A percentile compares a stretch with the other conserved stretches of the same genome.
These are phyloP conservation scores for Gorsachius magnificus DNA, from an alignment of 2,797 vertebrate genomes.

Conservation along the genomic window DNA sequence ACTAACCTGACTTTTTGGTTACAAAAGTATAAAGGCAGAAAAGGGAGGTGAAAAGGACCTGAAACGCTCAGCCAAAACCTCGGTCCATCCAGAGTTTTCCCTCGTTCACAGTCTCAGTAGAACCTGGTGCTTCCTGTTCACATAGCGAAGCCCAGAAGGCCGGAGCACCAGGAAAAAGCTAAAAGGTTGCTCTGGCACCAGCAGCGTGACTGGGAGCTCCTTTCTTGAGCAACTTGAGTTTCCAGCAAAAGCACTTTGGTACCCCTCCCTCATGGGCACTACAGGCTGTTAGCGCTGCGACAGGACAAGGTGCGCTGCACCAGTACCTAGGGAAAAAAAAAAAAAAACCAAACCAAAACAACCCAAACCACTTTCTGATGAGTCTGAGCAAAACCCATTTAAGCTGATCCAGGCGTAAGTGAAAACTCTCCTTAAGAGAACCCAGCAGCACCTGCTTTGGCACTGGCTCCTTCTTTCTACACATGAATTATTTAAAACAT, in stretches of 20 bases:
- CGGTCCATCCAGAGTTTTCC: accelerated
- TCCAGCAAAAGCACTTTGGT: accelerated
- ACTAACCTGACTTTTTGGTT: too few relatives aligned
- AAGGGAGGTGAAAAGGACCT: neutral
- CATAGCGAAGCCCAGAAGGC: neutral
- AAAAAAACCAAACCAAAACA: neutral
- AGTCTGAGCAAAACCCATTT: neutral
- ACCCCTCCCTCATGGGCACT: neutral
- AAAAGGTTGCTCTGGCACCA: neutral
- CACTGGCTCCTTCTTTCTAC: neutral
- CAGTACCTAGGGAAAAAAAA: accelerated
- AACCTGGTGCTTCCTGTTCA: too few relatives aligned
- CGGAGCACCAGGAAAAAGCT: accelerated
- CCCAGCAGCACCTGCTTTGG: too few relatives aligned
- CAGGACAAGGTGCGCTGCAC: accelerated
- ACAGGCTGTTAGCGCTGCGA: accelerated
- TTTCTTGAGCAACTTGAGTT: neutral
- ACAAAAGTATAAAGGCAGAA: neutral
- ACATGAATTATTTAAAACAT: neutral
- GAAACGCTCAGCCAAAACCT: neutral
- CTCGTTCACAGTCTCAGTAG: neutral
- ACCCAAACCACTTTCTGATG: accelerated
- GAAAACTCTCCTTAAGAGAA: neutral
- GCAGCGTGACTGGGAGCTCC: accelerated
- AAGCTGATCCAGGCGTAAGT: neutral